These are phyloP conservation scores for Knipowitschia caucasica DNA, from an alignment of 2,797 vertebrate genomes.

Conservation along the genomic window DNA sequence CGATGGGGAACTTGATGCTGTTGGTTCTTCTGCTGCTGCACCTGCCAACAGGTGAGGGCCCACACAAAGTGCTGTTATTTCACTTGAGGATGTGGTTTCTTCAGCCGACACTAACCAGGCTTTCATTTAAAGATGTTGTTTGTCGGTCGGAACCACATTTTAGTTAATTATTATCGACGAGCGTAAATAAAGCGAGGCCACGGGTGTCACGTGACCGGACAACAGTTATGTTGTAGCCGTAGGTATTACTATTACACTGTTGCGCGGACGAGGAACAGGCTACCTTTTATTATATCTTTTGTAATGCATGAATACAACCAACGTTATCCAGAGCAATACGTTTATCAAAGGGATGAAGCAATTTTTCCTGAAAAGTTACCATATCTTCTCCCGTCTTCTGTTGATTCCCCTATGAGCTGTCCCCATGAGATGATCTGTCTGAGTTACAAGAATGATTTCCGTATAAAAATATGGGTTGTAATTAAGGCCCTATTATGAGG, in stretches of 20 bases:
- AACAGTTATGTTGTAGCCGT: constrained; percentile 3
- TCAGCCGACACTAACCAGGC: not conserved
- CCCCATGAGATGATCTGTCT: too few relatives aligned
- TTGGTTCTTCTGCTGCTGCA: constrained; percentile 53
- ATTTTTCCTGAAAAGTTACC: too few relatives aligned
- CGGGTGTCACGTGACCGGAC: constrained; percentile 53
- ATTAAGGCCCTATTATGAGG: too few relatives aligned
- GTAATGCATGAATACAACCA: too few relatives aligned
- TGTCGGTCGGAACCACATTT: not conserved
- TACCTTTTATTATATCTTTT: too few relatives aligned
- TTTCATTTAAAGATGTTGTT: not conserved
- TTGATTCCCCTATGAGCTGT: too few relatives aligned
- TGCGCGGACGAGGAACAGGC: too few relatives aligned
- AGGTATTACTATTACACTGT: not conserved
- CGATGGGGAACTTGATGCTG: constrained; percentile 58
- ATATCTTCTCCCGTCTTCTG: too few relatives aligned
- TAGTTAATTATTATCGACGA: constrained; percentile 73
- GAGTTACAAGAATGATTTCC: too few relatives aligned
- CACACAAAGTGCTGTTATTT: not conserved
- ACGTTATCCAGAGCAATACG: too few relatives aligned
- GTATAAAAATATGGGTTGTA: too few relatives aligned
- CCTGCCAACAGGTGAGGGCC: constrained; percentile 68
- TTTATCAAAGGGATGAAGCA: too few relatives aligned
- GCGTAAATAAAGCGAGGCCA: constrained; percentile 55
- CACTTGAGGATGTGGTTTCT: not conserved